Conservation (phyloP, 1,140 invertebrate genomes). For the Bombus impatiens region DNA sequence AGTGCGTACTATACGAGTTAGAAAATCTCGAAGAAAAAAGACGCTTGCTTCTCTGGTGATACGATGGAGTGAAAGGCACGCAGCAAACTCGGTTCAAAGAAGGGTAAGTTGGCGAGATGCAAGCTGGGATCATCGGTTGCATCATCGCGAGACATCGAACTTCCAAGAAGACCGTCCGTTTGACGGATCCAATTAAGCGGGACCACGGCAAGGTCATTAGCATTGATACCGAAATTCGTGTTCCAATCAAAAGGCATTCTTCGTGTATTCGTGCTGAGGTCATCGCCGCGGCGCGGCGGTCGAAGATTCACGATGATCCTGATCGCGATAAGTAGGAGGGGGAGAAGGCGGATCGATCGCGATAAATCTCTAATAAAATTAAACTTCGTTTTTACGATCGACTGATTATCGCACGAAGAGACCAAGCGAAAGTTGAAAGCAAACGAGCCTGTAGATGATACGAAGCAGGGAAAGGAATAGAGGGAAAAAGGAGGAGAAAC, state of each 20-base stretch:
- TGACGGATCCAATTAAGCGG: conserved; percentile 67
- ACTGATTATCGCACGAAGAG: background rate
- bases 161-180: conserved; percentile 43
- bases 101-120: background rate
- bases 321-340: background rate
- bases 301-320: background rate
- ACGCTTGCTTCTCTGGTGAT: too few species aligned
- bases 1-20: accelerated
- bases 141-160: conserved; percentile 14
- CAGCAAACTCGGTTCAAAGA: background rate
- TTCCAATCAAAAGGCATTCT: conserved; percentile 78
- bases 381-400: background rate
- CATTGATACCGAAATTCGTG: conserved; percentile 66
- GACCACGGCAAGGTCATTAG: conserved; percentile 64
- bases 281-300: conserved; percentile 43
- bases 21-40: background rate
- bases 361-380: background rate
- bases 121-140: background rate
- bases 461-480: too few species aligned
- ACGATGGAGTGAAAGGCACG: background rate
- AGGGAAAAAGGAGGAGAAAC: too few species aligned
- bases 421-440: background rate
- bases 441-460: background rate
- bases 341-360: background rate
- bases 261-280: conserved; percentile 71